Percentiles rank a stretch among this genome's conserved stretches.
phyloP scores from a whole-genome alignment of 1,140 invertebrate species.

The Zaprionus vittiger region DNA sequence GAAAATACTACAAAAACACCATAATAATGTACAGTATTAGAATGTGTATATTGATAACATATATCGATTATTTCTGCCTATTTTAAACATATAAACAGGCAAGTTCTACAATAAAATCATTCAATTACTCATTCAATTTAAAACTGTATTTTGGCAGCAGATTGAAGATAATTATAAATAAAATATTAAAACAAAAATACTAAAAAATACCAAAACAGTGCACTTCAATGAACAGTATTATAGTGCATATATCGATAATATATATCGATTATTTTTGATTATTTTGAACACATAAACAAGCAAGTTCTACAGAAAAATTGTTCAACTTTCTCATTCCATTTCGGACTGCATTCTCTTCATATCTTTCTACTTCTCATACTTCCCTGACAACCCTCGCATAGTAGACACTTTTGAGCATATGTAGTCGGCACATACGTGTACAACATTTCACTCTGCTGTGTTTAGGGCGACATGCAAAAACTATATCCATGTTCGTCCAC shows the following conservation, averaged over 20 bases:
- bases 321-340: not conserved
- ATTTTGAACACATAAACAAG: too few relatives aligned
- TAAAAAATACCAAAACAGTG: not conserved
- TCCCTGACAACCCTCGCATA: slow-evolving; percentile 18
- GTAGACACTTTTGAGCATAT: slow-evolving; percentile 23
- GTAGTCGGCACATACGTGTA: not conserved
- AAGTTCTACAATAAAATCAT: not conserved
- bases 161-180: too few relatives aligned
- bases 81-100: too few relatives aligned
- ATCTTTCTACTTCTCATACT: not conserved
- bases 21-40: too few relatives aligned
- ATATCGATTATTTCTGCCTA: too few relatives aligned
- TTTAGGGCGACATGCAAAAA: slow-evolving; percentile 56
- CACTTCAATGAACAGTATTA: too few relatives aligned
- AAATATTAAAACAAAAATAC: not conserved
- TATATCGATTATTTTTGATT: too few relatives aligned
- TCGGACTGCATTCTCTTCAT: not conserved
- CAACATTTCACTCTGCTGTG: slow-evolving; percentile 18
- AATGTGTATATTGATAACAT: too few relatives aligned
- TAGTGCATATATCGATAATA: too few relatives aligned
- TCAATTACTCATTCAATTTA: not conserved
- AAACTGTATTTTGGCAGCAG: too few relatives aligned
- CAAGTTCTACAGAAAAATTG: not conserved
- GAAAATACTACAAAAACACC: not conserved
- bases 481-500: slow-evolving; percentile 64